Conservation (phyloP, 1,140 invertebrate species). For the Drosophila pallidifrons region DNA sequence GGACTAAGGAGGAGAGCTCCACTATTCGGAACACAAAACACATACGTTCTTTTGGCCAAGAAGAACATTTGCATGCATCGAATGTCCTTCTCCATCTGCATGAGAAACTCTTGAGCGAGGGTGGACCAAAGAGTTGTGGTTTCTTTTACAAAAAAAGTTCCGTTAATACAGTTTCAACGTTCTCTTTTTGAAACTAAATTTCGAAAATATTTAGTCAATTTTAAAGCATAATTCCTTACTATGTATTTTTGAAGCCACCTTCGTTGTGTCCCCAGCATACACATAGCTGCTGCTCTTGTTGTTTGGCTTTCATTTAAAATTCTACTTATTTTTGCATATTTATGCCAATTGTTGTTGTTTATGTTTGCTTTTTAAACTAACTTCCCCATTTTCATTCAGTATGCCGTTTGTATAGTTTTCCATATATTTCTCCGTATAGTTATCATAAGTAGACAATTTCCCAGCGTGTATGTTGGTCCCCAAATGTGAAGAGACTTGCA, state of each 20-base stretch:
- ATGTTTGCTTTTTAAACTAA: conserved; percentile 41
- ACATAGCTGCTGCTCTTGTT: conserved; percentile 40
- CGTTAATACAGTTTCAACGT: too few relatives aligned
- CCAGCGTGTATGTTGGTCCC: conserved; percentile 30
- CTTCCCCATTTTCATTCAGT: conserved; percentile 41
- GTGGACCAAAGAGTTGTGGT: background rate
- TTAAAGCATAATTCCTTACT: too few relatives aligned
- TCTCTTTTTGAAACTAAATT: too few relatives aligned
- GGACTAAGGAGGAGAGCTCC: conserved; percentile 24
- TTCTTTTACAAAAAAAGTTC: too few relatives aligned
- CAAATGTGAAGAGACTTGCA: conserved; percentile 36
- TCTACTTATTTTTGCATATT: conserved; percentile 80
- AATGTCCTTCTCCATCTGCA: conserved; percentile 46
- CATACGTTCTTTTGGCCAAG: conserved; percentile 31
- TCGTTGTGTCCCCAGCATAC: conserved; percentile 10
- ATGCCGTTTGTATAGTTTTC: conserved; percentile 50
- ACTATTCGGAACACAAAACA: conserved; percentile 25
- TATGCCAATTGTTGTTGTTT: conserved; percentile 49
- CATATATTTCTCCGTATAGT: conserved; percentile 51
- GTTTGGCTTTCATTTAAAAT: conserved; percentile 78
- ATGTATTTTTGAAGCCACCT: background rate
- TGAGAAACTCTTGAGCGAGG: conserved; percentile 4
- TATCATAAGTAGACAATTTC: conserved; percentile 73
- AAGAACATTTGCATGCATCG: conserved; percentile 75
- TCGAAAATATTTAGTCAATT: too few relatives aligned